Percentiles rank a stretch among this genome's conserved stretches.
Conservation (phyloP, 2,113 vertebrate species). For the Polypterus senegalus region DNA sequence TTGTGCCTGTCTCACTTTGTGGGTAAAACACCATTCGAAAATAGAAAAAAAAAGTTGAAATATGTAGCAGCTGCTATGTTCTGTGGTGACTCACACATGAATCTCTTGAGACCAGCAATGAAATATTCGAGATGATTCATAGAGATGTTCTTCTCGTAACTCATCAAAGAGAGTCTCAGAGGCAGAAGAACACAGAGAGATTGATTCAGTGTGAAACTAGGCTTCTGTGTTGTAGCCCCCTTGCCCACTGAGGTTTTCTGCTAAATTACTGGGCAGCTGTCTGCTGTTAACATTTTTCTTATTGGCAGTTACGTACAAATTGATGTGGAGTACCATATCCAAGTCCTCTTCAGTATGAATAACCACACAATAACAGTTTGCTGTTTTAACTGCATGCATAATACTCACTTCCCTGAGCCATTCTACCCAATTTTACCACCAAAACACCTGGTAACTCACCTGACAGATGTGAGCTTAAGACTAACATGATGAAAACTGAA, state of each 20-base stretch:
- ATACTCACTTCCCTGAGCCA: no score
- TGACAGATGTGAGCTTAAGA: no score
- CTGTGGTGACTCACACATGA: conserved; percentile 42
- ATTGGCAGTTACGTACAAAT: no score
- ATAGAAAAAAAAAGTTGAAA: not conserved
- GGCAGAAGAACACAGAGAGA: conserved; percentile 35
- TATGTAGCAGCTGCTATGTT: conserved; percentile 18
- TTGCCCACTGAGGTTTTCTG: not conserved
- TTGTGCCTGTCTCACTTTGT: conserved; percentile 11
- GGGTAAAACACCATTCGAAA: conserved; percentile 18
- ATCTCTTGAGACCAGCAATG: conserved; percentile 33
- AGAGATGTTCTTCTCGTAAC: conserved; percentile 51
- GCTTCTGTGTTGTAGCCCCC: not conserved
- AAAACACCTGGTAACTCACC: no score
- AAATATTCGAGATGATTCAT: conserved; percentile 59
- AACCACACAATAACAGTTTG: no score
- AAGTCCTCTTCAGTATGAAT: no score
- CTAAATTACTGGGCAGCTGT: not conserved
- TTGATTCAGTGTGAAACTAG: conserved; percentile 58
- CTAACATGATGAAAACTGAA: no score
- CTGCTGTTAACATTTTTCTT: no score
- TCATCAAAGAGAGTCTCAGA: conserved; percentile 28
- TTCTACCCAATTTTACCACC: no score
- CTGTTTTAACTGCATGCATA: no score
- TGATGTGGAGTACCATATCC: no score